Base-by-base conservation (phyloP, 2,888 invertebrate species). In the Aproaerema taeniolella region DNA sequence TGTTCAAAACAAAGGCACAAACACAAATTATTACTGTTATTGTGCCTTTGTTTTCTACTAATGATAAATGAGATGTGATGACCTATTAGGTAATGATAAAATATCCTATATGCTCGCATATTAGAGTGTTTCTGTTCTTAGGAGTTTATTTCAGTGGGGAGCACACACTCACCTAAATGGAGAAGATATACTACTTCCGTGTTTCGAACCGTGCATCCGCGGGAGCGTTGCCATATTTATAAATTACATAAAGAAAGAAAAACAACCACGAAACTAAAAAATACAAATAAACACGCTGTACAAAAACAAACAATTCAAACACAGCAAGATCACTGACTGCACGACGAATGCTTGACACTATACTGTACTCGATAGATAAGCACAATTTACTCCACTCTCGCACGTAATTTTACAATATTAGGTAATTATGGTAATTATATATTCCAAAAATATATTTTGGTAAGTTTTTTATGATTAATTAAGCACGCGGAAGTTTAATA, bases 91-190 rank as follows among this genome's bases (percentile, higher is more conserved):
- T n/a, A n/a, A n/a, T n/a, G n/a, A n/a, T n/a, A n/a, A n/a, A n/a
- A n/a, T n/a, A n/a, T n/a, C n/a, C n/a, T n/a, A n/a, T n/a, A n/a
- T n/a, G n/a, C n/a, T n/a, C n/a, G n/a, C n/a, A n/a, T n/a, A n/a
- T n/a, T n/a, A n/a, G n/a, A n/a, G n/a, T n/a, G n/a, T n/a, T n/a
- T n/a, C n/a, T n/a, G n/a, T n/a, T n/a, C n/a, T n/a, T n/a, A n/a
- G n/a, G n/a, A n/a, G n/a, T n/a, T n/a, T n/a, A n/a, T n/a, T n/a
- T n/a, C n/a, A n/a, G n/a, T n/a, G n/a, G n/a, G n/a, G n/a, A n/a
- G n/a, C n/a, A n/a, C n/a, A n/a, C n/a, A 37, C 37, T 69, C 61
- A 83, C 83, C 81, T 82, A 70, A 85, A 85, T 5, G 83, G 79
- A 34, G 79, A 72, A 7, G 80, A 55, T 50, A 79, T 60, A 51